Conservation (phyloP, 2,797 vertebrate genomes). For the Diplodus sargus region DNA sequence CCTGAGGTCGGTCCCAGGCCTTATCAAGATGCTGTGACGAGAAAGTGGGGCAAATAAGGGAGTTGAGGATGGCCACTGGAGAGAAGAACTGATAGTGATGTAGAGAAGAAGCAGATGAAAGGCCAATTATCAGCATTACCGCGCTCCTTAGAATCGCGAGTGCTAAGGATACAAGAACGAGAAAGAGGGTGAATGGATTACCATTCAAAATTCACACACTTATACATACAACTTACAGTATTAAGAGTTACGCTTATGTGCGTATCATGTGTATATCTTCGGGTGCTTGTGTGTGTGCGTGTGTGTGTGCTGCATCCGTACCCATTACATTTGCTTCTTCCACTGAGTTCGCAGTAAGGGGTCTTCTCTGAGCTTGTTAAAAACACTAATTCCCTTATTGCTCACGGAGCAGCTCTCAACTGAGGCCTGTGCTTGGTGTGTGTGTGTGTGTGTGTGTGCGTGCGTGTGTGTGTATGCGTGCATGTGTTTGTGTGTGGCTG, state of each 20-base stretch:
- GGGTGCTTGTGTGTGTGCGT: constrained; percentile 1
- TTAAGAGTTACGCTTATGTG: not conserved
- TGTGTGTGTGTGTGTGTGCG: constrained; percentile 8
- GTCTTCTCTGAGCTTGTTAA: constrained; percentile 67
- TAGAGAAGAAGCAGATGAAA: constrained; percentile 43
- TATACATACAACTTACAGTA: not conserved
- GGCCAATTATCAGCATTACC: constrained; percentile 55
- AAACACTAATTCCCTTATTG: constrained; percentile 69
- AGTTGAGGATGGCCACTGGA: constrained; percentile 47
- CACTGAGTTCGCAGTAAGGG: constrained; percentile 49
- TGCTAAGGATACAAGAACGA: constrained; percentile 11
- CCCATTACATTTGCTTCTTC: constrained; percentile 43
- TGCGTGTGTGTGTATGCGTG: constrained; percentile 14
- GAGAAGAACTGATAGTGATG: constrained; percentile 40
- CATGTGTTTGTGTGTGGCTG: constrained; percentile 36
- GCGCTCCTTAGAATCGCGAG: constrained; percentile 52
- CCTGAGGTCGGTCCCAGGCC: constrained; percentile 54
- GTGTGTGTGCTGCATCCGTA: constrained; percentile 27
- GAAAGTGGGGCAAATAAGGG: constrained; percentile 67
- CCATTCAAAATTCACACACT: constrained; percentile 4
- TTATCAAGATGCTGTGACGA: constrained; percentile 56
- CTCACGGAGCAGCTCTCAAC: constrained; percentile 64
- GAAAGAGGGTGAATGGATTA: constrained; percentile 28
- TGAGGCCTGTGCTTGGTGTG: constrained; percentile 35
- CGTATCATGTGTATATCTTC: not conserved